Percentiles rank a stretch among this genome's conserved stretches.
Conservation (phyloP, 2,113 vertebrate genomes). For the Nyctereutes procyonoides region DNA sequence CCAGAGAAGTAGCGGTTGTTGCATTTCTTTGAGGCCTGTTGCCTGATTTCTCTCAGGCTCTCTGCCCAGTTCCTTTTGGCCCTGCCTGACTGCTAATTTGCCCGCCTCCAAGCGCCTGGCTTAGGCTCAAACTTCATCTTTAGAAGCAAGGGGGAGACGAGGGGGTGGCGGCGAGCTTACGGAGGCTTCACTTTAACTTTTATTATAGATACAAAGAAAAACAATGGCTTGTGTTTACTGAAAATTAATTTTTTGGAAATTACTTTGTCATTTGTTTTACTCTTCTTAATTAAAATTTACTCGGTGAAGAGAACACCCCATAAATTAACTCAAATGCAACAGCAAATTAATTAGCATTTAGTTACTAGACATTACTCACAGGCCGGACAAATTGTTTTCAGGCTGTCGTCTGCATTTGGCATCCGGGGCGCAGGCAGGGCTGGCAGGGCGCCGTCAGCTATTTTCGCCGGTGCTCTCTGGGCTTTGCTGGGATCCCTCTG, state of each 20-base stretch:
- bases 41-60: slow-evolving; percentile 56
- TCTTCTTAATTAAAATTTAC: slow-evolving; percentile 84
- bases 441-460: background rate
- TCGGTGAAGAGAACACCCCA: slow-evolving; percentile 78
- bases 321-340: slow-evolving; percentile 83
- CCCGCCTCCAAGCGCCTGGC: slow-evolving; percentile 38
- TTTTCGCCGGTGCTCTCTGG: background rate
- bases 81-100: slow-evolving; percentile 40
- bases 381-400: slow-evolving; percentile 61
- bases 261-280: slow-evolving; percentile 83
- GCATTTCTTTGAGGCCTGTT: background rate
- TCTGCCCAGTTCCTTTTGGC: slow-evolving; percentile 47
- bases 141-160: background rate
- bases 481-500: background rate
- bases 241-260: slow-evolving; percentile 85
- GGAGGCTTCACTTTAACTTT: slow-evolving; percentile 57
- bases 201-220: slow-evolving; percentile 71
- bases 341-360: slow-evolving; percentile 82
- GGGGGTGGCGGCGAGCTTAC: background rate
- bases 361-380: slow-evolving; percentile 77
- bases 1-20: background rate
- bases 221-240: slow-evolving; percentile 78
- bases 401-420: slow-evolving; percentile 6
- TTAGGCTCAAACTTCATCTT: slow-evolving; percentile 39
- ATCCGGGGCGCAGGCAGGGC: fast-evolving